Evolutionary conservation across 2,113 vertebrate genomes (phyloP), one percentile per base, ranked within the genome.

Genomic region (Phylloscopus trochiloides): DNA sequence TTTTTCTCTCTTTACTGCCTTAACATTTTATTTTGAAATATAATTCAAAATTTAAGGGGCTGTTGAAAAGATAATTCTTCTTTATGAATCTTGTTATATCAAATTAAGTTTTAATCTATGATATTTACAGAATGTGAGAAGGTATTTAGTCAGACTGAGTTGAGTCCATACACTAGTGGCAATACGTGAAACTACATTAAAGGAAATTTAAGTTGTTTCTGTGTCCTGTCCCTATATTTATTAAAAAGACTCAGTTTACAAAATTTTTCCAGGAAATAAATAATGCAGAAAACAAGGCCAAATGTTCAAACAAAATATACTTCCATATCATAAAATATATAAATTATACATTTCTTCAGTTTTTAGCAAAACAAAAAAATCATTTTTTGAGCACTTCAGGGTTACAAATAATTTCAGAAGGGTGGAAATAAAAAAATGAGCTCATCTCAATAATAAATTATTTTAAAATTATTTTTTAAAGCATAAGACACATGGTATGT

Each of bases 331-430:
- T 3, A 70, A 36, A 61, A 10, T 68, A 2, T 51, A 75, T 43
- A 22, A 83, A 42, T 7, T 13, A 18, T 14, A 19, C 1, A 14
- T 38, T 58, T 13, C 61, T 87, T 57, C 55, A 20, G 3, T 4
- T 63, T 71, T 59, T 47, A 71, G 5, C 2, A 83, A 48, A 61
- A 34, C 1, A 17, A 71, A 36, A 10, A 58, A 10, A 13, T 0
- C 0, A 0, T 1, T 83, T 71, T 57, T 32, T 7, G 12, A 38
- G 11, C 43, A 13, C 8, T 74, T 62, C 14, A 55, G 26, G 17
- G 5, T 63, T 87, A 10, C 20, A 66, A 74, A 78, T 54, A 34
- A 4, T 80, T 84, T 77, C 20, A 34, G 29, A 79, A 34, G 9
- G 2, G 2, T 57, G 1, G 22, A 18, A 71, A 57, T 58, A 43